Percentiles rank a stretch among this genome's conserved stretches.
Evolutionary conservation across 2,113 vertebrate genomes (phyloP).

Genomic region (Chroicocephalus ridibundus): DNA sequence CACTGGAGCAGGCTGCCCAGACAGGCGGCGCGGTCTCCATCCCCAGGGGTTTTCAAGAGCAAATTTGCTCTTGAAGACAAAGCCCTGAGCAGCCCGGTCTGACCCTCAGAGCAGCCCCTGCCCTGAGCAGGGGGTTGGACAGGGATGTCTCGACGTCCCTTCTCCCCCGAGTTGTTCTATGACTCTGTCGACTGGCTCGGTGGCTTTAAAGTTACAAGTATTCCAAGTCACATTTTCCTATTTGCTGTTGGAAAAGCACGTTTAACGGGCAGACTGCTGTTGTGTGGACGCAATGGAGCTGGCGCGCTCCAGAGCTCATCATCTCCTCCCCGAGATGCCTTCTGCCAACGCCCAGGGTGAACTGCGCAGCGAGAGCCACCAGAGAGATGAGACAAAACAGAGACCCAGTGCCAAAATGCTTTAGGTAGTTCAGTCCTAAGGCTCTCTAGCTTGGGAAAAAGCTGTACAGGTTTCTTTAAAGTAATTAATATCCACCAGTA

Average conservation of each 20-base stretch:
- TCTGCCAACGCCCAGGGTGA: not conserved
- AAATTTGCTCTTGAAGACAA: not conserved
- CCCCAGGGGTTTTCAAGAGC: not conserved
- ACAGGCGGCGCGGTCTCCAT: not conserved
- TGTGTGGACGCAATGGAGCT: not conserved
- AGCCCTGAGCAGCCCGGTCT: not conserved
- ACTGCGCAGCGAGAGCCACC: rapidly evolving
- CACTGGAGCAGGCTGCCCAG: not conserved
- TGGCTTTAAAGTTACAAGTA: not conserved
- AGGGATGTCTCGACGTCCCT: not conserved
- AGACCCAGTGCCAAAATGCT: not conserved
- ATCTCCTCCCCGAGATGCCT: not conserved
- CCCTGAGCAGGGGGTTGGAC: not conserved
- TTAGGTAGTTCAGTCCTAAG: not conserved
- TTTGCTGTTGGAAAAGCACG: not conserved
- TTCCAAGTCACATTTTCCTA: not conserved
- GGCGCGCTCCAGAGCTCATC: not conserved
- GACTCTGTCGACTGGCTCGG: not conserved
- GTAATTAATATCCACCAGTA: not conserved
- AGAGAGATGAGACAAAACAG: not conserved
- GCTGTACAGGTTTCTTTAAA: not conserved
- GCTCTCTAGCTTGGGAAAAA: not conserved
- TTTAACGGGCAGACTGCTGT: not conserved
- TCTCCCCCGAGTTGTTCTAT: not conserved
- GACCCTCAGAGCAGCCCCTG: not conserved